phyloP scores from a whole-genome alignment of 2,888 invertebrate species.

The Frankliniella fusca region DNA sequence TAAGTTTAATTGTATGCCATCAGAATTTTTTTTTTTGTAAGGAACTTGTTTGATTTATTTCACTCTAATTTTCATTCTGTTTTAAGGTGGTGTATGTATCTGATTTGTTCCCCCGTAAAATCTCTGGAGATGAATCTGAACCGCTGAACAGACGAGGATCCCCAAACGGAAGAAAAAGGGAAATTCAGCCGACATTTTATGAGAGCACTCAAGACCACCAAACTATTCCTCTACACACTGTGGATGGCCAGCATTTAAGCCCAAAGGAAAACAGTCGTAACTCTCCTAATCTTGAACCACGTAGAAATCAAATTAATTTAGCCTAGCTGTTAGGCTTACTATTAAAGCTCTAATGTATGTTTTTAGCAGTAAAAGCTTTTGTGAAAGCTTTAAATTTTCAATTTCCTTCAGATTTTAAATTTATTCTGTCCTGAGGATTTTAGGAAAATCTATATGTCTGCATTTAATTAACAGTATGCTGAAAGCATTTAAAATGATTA shows the following conservation, averaged over 20 bases:
- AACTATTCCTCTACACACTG: background rate
- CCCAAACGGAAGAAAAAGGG: background rate
- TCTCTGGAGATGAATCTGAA: background rate
- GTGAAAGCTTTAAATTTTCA: background rate
- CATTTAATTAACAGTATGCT: background rate
- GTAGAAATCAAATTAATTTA: background rate
- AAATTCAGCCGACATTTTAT: background rate
- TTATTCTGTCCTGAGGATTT: background rate
- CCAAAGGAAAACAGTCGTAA: background rate
- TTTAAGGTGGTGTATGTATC: constrained; percentile 13
- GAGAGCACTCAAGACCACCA: background rate
- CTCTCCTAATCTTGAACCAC: background rate
- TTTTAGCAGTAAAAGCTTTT: too few relatives aligned
- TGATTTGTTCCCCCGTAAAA: background rate
- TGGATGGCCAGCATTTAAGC: background rate
- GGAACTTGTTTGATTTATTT: background rate
- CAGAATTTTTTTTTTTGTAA: background rate
- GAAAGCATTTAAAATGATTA: background rate
- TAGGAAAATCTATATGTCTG: background rate
- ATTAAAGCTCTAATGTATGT: too few relatives aligned
- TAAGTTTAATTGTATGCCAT: constrained; percentile 49
- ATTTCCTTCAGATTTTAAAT: background rate
- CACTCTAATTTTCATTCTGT: background rate
- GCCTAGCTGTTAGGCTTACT: too few relatives aligned
- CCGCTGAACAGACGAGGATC: background rate